Evolutionary conservation across 2,797 vertebrate genomes (phyloP).

Genomic region (Anguilla marmorata): DNA sequence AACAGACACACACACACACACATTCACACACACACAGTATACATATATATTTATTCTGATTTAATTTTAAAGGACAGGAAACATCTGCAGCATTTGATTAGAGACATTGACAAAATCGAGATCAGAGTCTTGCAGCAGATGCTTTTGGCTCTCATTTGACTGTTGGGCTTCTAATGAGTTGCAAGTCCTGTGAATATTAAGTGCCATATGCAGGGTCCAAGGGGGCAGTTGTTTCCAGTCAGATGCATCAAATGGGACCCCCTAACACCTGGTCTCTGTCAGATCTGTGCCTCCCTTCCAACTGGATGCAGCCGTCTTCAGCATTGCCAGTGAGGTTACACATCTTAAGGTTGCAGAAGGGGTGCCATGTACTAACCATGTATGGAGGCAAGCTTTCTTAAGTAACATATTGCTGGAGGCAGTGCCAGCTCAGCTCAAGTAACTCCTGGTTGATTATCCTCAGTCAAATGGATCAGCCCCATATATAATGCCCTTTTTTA

Average conservation of each 20-base stretch:
- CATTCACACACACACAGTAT: not conserved
- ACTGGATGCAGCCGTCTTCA: constrained; percentile 53
- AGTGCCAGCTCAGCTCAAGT: not conserved
- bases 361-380: constrained; percentile 12
- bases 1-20: not conserved
- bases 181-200: constrained; percentile 75
- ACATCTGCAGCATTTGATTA: constrained; percentile 74
- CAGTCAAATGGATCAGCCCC: not conserved
- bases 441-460: not conserved
- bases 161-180: constrained; percentile 75
- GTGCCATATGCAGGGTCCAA: constrained; percentile 76
- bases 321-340: constrained; percentile 45
- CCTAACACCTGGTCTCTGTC: constrained; percentile 70
- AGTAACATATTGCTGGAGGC: constrained; percentile 13
- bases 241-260: constrained; percentile 62
- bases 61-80: constrained; percentile 54
- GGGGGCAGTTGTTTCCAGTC: constrained; percentile 65
- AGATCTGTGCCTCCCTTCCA: constrained; percentile 61
- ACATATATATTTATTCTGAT: not conserved
- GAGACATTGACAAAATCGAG: constrained; percentile 73
- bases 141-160: constrained; percentile 69
- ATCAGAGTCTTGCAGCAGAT: constrained; percentile 75
- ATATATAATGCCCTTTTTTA: not conserved
- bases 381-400: constrained; percentile 1
- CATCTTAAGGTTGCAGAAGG: constrained; percentile 38